These are phyloP conservation scores for Pachypeltis micranthus DNA, from an alignment of 1,140 invertebrate species.

Conservation along the genomic window DNA sequence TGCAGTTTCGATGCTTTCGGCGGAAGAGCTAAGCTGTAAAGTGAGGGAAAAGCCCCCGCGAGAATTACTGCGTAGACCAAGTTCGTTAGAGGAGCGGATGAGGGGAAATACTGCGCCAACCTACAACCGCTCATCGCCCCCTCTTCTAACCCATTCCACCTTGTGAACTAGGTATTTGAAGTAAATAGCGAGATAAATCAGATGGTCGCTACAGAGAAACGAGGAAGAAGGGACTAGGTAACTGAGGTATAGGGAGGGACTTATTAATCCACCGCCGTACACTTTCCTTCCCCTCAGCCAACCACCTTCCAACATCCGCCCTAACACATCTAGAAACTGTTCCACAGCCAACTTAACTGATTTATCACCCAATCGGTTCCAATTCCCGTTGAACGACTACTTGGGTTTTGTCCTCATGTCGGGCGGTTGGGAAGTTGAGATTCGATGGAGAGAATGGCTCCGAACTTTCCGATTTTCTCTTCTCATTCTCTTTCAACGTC, in stretches of 20 bases:
- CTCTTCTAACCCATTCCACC: too few species aligned
- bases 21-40: too few species aligned
- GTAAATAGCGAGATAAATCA: conserved; percentile 9
- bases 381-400: not conserved
- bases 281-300: not conserved
- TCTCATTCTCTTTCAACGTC: too few species aligned
- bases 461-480: too few species aligned
- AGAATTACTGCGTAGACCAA: not conserved
- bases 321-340: conserved; percentile 6
- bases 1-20: too few species aligned
- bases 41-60: not conserved
- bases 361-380: conserved; percentile 4
- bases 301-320: not conserved
- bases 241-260: conserved; percentile 1
- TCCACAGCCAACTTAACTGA: conserved; percentile 7
- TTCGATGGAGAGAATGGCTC: not conserved
- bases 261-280: conserved; percentile 2
- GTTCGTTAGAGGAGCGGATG: conserved; percentile 7
- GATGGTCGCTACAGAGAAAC: not conserved
- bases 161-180: conserved; percentile 1
- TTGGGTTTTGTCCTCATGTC: not conserved
- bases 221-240: not conserved
- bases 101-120: not conserved
- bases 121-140: not conserved
- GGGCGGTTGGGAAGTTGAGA: not conserved